phyloP scores from a whole-genome alignment of 2,888 invertebrate genomes.

The Andrena camellia region DNA sequence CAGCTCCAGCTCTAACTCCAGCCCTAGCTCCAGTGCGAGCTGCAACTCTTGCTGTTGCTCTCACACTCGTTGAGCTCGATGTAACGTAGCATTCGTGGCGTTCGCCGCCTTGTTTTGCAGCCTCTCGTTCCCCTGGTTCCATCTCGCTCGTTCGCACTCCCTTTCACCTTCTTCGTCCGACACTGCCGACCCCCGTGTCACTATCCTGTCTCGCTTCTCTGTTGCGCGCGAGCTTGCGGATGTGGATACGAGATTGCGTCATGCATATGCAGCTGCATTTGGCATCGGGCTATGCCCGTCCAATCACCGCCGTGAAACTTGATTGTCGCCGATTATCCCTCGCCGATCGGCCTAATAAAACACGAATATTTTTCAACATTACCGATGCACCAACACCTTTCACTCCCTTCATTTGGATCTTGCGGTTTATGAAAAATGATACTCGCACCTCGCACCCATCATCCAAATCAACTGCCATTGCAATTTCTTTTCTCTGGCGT shows the following conservation, averaged over 20 bases:
- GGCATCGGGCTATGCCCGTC: conserved; percentile 78
- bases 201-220: conserved; percentile 34
- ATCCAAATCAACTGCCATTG: neutral
- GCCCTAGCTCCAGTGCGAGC: conserved; percentile 3
- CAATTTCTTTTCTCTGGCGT: neutral
- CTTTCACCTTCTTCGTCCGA: conserved; percentile 38
- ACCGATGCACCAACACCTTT: conserved; percentile 24
- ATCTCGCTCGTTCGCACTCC: conserved; percentile 20
- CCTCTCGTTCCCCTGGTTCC: conserved; percentile 39
- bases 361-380: conserved; percentile 71
- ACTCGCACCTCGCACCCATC: neutral
- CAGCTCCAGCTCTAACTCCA: too few relatives aligned
- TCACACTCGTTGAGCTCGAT: conserved; percentile 24
- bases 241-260: conserved; percentile 83
- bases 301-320: conserved; percentile 83
- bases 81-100: conserved; percentile 22
- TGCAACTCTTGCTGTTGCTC: neutral
- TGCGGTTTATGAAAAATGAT: conserved; percentile 46
- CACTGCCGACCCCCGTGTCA: conserved; percentile 20
- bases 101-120: conserved; percentile 20
- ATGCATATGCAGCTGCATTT: conserved; percentile 84
- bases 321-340: conserved; percentile 84
- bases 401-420: conserved; percentile 45
- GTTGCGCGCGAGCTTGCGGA: conserved; percentile 65
- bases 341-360: conserved; percentile 80